Evolutionary conservation across 2,888 invertebrate species (phyloP).

Genomic region (Drosophila prolongata): DNA sequence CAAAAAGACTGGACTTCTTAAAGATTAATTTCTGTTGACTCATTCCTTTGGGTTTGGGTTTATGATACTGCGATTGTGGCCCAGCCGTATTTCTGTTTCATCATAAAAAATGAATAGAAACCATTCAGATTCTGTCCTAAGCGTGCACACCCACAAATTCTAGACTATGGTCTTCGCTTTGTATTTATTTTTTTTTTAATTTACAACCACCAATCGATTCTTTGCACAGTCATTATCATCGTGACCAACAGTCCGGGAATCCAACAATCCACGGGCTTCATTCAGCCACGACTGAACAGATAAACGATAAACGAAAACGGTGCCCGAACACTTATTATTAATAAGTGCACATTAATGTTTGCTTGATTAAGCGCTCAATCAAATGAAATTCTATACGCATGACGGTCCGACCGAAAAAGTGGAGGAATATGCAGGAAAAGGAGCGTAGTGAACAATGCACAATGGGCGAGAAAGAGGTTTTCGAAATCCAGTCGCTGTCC

Average conservation of each 20-base stretch:
- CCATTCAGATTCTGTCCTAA: conserved; percentile 1
- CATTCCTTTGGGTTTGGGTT: conserved; percentile 7
- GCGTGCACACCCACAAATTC: conserved; percentile 4
- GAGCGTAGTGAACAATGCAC: conserved; percentile 49
- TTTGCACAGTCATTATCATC: conserved; percentile 27
- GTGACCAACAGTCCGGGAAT: conserved; percentile 31
- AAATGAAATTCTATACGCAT: conserved; percentile 79
- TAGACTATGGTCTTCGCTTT: not conserved
- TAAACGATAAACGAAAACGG: conserved; percentile 50
- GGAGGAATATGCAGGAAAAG: conserved; percentile 12
- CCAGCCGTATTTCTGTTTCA: not conserved
- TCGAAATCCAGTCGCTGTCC: conserved; percentile 10
- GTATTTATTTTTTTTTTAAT: not conserved
- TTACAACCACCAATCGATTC: conserved; percentile 22
- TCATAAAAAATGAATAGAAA: conserved; percentile 5
- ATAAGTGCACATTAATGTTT: conserved; percentile 78
- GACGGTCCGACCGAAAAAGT: conserved; percentile 53
- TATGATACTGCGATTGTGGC: conserved; percentile 6
- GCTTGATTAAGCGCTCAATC: conserved; percentile 79
- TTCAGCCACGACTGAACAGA: conserved; percentile 74
- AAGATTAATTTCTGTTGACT: conserved; percentile 22
- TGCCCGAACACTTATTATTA: conserved; percentile 67
- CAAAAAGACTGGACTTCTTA: not conserved
- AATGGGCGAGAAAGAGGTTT: conserved; percentile 14
- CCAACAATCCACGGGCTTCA: conserved; percentile 48